Conservation (phyloP, 2,888 invertebrate species). For the Nemapogon koenigi region DNA sequence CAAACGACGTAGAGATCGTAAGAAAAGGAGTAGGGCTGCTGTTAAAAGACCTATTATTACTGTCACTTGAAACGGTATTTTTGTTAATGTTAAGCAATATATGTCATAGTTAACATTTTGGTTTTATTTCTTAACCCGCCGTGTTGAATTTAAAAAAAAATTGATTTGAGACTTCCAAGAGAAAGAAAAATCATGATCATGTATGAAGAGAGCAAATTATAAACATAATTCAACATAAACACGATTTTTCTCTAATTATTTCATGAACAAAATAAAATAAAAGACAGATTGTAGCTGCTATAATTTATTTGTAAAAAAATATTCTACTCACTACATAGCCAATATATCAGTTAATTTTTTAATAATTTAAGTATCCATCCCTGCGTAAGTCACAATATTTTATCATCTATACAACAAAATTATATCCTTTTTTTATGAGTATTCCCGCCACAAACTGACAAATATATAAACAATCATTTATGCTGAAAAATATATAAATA, state of each 20-base stretch:
- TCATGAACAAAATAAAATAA: slow-evolving; percentile 10
- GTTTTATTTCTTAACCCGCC: too few relatives aligned
- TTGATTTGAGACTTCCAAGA: too few relatives aligned
- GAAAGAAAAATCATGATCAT: too few relatives aligned
- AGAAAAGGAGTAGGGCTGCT: slow-evolving; percentile 66
- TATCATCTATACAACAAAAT: slow-evolving; percentile 64
- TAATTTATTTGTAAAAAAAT: slow-evolving; percentile 76
- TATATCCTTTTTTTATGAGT: slow-evolving; percentile 60
- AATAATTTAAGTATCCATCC: slow-evolving; percentile 68
- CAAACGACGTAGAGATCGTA: slow-evolving; percentile 69
- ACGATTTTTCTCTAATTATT: background rate
- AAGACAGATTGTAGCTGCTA: slow-evolving; percentile 49
- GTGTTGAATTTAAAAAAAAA: too few relatives aligned
- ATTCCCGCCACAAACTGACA: slow-evolving; percentile 38
- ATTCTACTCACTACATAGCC: slow-evolving; percentile 73
- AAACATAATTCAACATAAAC: background rate
- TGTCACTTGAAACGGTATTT: slow-evolving; percentile 27
- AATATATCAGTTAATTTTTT: slow-evolving; percentile 66
- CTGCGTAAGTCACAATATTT: slow-evolving; percentile 66
- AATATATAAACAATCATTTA: background rate
- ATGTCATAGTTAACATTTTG: too few relatives aligned
- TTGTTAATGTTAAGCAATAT: too few relatives aligned
- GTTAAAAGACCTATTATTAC: slow-evolving; percentile 65
- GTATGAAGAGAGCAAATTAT: too few relatives aligned
- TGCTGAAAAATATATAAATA: background rate